phyloP scores from a whole-genome alignment of 2,797 vertebrate genomes.

The Sebastes iracundus region DNA sequence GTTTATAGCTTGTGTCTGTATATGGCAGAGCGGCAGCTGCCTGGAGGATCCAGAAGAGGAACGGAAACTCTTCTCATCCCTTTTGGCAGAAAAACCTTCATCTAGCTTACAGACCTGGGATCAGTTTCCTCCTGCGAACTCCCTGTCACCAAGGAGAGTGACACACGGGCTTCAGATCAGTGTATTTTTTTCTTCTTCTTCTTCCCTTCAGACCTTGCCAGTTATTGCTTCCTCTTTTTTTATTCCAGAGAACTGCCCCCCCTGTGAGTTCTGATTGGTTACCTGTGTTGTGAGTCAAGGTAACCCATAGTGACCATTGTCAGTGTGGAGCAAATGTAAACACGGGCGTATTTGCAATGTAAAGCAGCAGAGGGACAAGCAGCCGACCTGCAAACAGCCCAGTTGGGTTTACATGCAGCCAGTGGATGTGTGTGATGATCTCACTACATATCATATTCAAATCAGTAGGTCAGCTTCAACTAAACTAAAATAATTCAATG shows the following conservation, averaged over 20 bases:
- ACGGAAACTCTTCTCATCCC: slow-evolving; percentile 64
- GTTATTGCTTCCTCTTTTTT: slow-evolving; percentile 67
- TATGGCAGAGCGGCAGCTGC: slow-evolving; percentile 60
- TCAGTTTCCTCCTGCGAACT: slow-evolving; percentile 49
- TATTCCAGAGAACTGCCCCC: slow-evolving; percentile 38
- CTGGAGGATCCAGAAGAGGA: slow-evolving; percentile 55
- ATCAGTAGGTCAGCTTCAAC: background rate
- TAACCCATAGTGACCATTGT: slow-evolving; percentile 81
- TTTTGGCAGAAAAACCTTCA: slow-evolving; percentile 39
- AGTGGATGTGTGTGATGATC: slow-evolving; percentile 12
- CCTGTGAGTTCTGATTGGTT: slow-evolving; percentile 70
- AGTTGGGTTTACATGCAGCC: slow-evolving; percentile 4
- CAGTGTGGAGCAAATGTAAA: slow-evolving; percentile 76
- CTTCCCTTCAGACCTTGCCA: slow-evolving; percentile 45
- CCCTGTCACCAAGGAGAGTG: slow-evolving; percentile 11
- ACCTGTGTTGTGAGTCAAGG: slow-evolving; percentile 80
- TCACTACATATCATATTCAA: background rate
- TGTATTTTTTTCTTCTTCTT: slow-evolving; percentile 9
- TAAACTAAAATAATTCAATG: background rate
- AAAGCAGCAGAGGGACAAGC: slow-evolving; percentile 63
- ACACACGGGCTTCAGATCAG: slow-evolving; percentile 40
- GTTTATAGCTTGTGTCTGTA: slow-evolving; percentile 42
- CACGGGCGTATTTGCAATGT: slow-evolving; percentile 81
- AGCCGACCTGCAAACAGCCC: slow-evolving; percentile 52
- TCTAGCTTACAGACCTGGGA: slow-evolving; percentile 57